Evolutionary conservation across 2,888 invertebrate genomes (phyloP).

Genomic region (Seira musarum): DNA sequence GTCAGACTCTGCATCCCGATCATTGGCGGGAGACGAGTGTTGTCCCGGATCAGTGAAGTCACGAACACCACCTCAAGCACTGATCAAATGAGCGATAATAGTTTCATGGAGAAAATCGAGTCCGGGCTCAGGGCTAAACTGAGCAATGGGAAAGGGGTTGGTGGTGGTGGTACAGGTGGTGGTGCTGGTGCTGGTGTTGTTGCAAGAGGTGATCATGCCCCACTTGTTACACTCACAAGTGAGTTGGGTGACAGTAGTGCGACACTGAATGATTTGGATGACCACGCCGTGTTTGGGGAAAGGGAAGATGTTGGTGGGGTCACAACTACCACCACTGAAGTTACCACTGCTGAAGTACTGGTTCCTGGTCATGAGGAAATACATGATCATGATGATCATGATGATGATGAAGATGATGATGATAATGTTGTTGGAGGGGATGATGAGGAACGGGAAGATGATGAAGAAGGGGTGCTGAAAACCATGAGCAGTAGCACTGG

Average conservation of each 20-base stretch:
- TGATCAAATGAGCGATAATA: slow-evolving; percentile 41
- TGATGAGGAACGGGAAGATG: slow-evolving; percentile 17
- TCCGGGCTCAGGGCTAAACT: slow-evolving; percentile 57
- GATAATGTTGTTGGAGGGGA: slow-evolving; percentile 2
- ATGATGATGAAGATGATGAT: neutral
- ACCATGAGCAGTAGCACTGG: slow-evolving; percentile 30
- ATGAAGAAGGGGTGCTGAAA: slow-evolving; percentile 26
- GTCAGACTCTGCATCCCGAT: slow-evolving; percentile 41
- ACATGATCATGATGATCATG: slow-evolving; percentile 4
- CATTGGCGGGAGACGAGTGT: slow-evolving; percentile 55
- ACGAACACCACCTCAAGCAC: slow-evolving; percentile 59
- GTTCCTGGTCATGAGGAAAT: too few species aligned
- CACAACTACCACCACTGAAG: too few species aligned
- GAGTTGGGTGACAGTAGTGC: slow-evolving; percentile 67
- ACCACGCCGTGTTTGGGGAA: slow-evolving; percentile 59
- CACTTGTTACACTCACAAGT: slow-evolving; percentile 65
- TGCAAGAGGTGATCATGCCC: slow-evolving; percentile 51
- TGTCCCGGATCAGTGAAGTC: slow-evolving; percentile 62
- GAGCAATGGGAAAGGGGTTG: neutral
- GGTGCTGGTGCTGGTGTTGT: slow-evolving; percentile 31
- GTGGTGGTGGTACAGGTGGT: neutral
- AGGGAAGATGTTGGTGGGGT: slow-evolving; percentile 18
- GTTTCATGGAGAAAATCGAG: slow-evolving; percentile 66
- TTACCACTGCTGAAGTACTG: too few species aligned
- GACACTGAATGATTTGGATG: slow-evolving; percentile 67